Evolutionary conservation across 2,888 invertebrate genomes (phyloP).

Genomic region (Phaonia tiefii): DNA sequence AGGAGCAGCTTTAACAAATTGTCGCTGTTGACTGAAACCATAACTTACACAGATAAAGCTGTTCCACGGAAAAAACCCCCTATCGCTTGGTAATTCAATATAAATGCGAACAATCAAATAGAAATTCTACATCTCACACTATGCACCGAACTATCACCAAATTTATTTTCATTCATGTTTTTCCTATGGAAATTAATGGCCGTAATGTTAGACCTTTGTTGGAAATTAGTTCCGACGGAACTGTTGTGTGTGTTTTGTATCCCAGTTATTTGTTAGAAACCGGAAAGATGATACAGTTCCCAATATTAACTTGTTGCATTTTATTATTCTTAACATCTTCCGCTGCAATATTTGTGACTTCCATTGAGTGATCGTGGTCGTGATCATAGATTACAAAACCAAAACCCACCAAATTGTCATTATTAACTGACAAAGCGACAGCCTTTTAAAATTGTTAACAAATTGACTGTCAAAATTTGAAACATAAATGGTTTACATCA

Average conservation of each 20-base stretch:
- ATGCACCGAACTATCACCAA: conserved; percentile 20
- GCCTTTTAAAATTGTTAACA: conserved; percentile 66
- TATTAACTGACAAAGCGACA: conserved; percentile 64
- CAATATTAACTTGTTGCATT: conserved; percentile 31
- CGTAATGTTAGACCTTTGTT: neutral
- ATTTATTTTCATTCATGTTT: conserved; percentile 1
- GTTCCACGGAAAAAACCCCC: too few relatives aligned
- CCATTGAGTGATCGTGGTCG: too few relatives aligned
- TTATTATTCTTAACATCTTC: too few relatives aligned
- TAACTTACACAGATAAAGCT: neutral
- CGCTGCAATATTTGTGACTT: too few relatives aligned
- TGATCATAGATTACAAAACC: neutral
- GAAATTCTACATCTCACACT: conserved; percentile 15
- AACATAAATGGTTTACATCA: conserved; percentile 61
- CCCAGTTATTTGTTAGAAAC: conserved; percentile 1
- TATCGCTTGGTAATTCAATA: too few relatives aligned
- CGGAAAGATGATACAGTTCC: conserved; percentile 51
- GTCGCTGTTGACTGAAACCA: neutral
- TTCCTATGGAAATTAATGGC: conserved; percentile 38
- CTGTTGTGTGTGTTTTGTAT: conserved; percentile 30
- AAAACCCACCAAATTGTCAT: neutral
- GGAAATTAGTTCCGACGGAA: conserved; percentile 58
- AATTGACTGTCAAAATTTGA: conserved; percentile 68
- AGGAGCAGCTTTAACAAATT: neutral
- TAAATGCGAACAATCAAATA: too few relatives aligned